phyloP scores from a whole-genome alignment of 1,140 invertebrate genomes.

The Pogonus chalceus region DNA sequence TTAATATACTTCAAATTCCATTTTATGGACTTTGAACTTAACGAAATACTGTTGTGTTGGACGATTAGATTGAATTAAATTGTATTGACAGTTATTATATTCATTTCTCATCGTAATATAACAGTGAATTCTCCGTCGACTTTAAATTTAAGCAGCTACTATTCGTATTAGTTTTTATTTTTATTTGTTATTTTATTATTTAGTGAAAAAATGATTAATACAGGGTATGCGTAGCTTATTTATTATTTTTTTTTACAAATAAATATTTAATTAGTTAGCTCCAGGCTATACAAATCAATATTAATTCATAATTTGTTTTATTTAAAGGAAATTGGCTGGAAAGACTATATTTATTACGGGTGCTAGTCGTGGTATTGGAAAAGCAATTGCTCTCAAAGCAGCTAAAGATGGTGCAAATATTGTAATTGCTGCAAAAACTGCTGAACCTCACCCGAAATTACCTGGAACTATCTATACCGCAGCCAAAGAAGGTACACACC shows the following conservation, averaged over 20 bases:
- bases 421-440: constrained; percentile 93
- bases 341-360: constrained; percentile 92
- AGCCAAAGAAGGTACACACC: constrained; percentile 79
- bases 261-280: not conserved
- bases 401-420: constrained; percentile 93
- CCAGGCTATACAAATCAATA: not conserved
- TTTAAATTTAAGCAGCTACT: no score
- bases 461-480: constrained; percentile 97
- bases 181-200: no score
- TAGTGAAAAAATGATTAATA: not conserved
- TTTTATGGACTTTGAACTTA: no score
- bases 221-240: not conserved
- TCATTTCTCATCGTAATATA: no score
- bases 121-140: no score
- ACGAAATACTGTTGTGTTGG: no score
- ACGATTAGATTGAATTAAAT: no score
- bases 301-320: not conserved
- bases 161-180: no score
- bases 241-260: not conserved
- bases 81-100: no score
- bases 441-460: constrained; percentile 88
- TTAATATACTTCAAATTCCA: no score
- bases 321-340: constrained; percentile 75
- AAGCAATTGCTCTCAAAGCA: constrained; percentile 89
- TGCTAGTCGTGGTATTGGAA: constrained; percentile 94